Percentiles rank a stretch among this genome's conserved stretches.
Evolutionary conservation across 2,888 invertebrate genomes (phyloP).

Genomic region (Melolontha melolontha): DNA sequence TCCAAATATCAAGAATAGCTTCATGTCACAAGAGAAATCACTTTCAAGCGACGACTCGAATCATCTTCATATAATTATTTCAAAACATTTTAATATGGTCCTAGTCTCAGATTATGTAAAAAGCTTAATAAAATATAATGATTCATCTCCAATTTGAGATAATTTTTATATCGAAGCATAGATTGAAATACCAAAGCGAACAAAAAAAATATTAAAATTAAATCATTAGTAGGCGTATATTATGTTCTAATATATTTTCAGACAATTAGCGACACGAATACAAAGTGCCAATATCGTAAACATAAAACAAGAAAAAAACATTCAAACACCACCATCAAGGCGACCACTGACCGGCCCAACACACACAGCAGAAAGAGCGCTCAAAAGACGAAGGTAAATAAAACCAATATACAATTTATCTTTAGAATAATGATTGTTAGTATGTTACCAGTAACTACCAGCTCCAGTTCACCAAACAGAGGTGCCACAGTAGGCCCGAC

Average conservation of each 20-base stretch:
- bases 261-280: conserved; percentile 41
- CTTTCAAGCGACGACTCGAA: too few species aligned
- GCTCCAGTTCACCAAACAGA: conserved; percentile 49
- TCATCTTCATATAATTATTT: too few species aligned
- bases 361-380: conserved; percentile 46
- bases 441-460: conserved; percentile 58
- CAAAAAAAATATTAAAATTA: too few species aligned
- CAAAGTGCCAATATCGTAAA: conserved; percentile 45
- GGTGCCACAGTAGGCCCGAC: conserved; percentile 26
- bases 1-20: too few species aligned
- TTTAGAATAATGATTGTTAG: conserved; percentile 67
- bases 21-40: too few species aligned
- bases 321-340: conserved; percentile 29
- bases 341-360: conserved; percentile 47
- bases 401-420: conserved; percentile 42
- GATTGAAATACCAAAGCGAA: too few species aligned
- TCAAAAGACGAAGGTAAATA: conserved; percentile 51
- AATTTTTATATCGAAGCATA: too few species aligned
- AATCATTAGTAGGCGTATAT: too few species aligned
- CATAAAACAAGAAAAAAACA: conserved; percentile 9
- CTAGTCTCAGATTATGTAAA: too few species aligned
- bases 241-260: neutral
- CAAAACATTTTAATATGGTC: too few species aligned
- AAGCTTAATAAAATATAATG: too few species aligned
- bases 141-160: too few species aligned